Conservation (phyloP, 1,140 invertebrate genomes). For the Stegodyphus dumicola region DNA sequence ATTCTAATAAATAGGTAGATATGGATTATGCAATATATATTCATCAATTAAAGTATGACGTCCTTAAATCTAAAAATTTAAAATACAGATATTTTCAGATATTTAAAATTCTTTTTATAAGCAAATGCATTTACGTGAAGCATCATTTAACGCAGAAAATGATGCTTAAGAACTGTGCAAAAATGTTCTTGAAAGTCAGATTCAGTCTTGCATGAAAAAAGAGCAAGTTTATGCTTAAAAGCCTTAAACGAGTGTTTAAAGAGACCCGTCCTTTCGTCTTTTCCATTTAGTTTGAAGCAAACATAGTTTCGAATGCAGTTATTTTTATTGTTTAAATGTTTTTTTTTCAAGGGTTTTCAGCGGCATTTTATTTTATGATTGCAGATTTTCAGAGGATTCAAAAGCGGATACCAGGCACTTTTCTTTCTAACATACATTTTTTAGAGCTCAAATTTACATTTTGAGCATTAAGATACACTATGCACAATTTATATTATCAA, state of each 20-base stretch:
- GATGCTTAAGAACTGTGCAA: conserved; percentile 9
- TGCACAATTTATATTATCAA: too few relatives aligned
- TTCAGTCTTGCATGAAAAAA: background rate
- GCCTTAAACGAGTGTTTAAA: conserved; percentile 22
- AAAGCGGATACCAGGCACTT: too few relatives aligned
- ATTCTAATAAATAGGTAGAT: too few relatives aligned
- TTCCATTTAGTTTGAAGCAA: conserved; percentile 3
- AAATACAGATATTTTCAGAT: background rate
- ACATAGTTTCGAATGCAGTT: too few relatives aligned
- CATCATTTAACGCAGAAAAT: conserved; percentile 26
- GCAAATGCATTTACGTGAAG: background rate
- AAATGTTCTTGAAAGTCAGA: conserved; percentile 12
- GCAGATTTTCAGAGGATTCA: too few relatives aligned
- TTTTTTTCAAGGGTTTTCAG: too few relatives aligned
- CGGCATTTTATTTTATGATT: too few relatives aligned
- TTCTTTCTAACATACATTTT: too few relatives aligned
- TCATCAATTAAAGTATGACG: conserved; percentile 1
- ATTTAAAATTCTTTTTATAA: background rate
- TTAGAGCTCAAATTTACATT: too few relatives aligned
- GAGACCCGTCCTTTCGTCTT: background rate
- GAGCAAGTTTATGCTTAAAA: conserved; percentile 1
- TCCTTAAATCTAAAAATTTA: background rate
- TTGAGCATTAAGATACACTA: too few relatives aligned
- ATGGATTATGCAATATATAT: background rate
- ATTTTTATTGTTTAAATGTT: too few relatives aligned